Evolutionary conservation across 92 coral and sea anemone genomes (phyloP).

Genomic region (Micromussa lordhowensis): DNA sequence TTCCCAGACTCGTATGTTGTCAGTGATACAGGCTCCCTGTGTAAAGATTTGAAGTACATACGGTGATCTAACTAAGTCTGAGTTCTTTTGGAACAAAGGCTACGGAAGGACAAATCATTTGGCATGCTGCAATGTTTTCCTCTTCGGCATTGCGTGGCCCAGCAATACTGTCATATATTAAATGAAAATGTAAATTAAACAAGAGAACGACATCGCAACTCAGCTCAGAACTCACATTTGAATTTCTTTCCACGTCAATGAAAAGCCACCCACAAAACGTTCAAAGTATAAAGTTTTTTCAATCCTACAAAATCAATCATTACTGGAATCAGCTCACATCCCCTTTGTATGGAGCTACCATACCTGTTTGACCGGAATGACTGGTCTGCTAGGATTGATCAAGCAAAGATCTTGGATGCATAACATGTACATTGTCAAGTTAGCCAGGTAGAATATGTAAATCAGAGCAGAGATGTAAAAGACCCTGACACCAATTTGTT

Average conservation of each 20-base stretch:
- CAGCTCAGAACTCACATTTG: too few relatives aligned
- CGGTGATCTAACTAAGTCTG: too few relatives aligned
- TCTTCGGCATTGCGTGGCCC: too few relatives aligned
- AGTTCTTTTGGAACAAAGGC: neutral
- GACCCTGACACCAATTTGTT: slow-evolving; percentile 69
- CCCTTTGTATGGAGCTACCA: neutral
- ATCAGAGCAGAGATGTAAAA: slow-evolving; percentile 72
- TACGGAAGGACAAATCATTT: neutral
- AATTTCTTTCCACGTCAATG: neutral
- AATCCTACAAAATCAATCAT: neutral
- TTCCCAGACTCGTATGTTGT: slow-evolving; percentile 13
- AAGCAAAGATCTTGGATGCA: slow-evolving; percentile 46
- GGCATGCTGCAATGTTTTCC: too few relatives aligned
- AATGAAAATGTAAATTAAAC: too few relatives aligned
- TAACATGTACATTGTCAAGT: slow-evolving; percentile 51
- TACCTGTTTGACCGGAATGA: slow-evolving; percentile 1
- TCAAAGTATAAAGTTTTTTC: neutral
- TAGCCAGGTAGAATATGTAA: slow-evolving; percentile 61
- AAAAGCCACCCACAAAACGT: neutral
- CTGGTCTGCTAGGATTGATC: neutral
- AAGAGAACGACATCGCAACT: too few relatives aligned
- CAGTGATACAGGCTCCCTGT: slow-evolving; percentile 12
- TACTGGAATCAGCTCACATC: neutral
- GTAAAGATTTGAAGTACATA: neutral
- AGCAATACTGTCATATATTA: too few relatives aligned